phyloP scores from a whole-genome alignment of 2,797 vertebrate species.

The Hylomyscus alleni region DNA sequence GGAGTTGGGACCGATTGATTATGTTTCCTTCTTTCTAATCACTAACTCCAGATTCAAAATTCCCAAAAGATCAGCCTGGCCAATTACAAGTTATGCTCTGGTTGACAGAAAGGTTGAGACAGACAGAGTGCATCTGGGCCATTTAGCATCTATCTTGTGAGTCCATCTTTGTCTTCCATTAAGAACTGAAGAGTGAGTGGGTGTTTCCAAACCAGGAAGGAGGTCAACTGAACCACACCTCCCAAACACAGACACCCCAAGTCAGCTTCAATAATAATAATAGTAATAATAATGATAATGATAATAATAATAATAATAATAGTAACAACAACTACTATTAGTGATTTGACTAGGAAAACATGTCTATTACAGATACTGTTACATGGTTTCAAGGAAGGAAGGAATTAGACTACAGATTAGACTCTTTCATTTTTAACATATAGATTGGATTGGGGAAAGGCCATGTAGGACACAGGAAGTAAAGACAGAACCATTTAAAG shows the following conservation, averaged over 20 bases:
- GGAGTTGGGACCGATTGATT: background rate
- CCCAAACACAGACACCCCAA: background rate
- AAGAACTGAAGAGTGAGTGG: background rate
- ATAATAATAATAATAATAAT: too few species aligned
- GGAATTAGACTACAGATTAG: background rate
- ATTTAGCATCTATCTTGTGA: background rate
- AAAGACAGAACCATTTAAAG: background rate
- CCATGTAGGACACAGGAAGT: background rate
- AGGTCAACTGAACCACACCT: background rate
- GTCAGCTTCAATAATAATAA: background rate
- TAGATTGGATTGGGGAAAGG: slow-evolving; percentile 12
- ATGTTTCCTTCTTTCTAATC: slow-evolving; percentile 35
- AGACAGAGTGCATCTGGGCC: background rate
- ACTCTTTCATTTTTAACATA: background rate
- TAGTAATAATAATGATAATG: background rate
- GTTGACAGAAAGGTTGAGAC: background rate
- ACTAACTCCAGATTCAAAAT: slow-evolving; percentile 35
- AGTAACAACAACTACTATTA: background rate
- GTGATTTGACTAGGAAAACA: background rate
- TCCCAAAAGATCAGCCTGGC: background rate
- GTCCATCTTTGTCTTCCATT: background rate
- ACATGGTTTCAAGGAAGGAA: slow-evolving; percentile 1
- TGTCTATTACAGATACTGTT: background rate
- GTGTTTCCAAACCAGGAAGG: slow-evolving; percentile 13
- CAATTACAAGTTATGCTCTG: background rate